Evolutionary conservation across 2,888 invertebrate genomes (phyloP).

Genomic region (Cosmopolites sordidus): DNA sequence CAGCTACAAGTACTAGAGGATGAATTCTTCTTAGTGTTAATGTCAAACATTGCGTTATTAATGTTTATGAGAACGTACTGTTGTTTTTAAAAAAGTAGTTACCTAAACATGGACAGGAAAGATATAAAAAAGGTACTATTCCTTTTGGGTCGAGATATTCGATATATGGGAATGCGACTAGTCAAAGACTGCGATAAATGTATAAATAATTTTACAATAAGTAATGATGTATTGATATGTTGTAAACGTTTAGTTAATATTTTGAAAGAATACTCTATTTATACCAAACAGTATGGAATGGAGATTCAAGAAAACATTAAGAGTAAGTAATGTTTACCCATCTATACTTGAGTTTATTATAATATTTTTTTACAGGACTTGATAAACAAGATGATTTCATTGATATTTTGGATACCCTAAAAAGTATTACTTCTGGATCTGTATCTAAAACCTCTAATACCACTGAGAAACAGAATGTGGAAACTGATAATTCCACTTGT

Average conservation of each 20-base stretch:
- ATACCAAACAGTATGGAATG: not conserved
- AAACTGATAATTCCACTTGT: too few relatives aligned
- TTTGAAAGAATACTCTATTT: constrained; percentile 2
- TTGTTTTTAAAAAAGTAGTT: too few relatives aligned
- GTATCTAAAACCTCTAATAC: too few relatives aligned
- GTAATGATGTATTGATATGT: not conserved
- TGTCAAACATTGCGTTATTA: too few relatives aligned
- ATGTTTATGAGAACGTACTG: too few relatives aligned
- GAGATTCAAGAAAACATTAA: constrained; percentile 3
- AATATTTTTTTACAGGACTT: constrained; percentile 2
- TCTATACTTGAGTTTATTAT: not conserved
- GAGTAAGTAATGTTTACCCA: too few relatives aligned
- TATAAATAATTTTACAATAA: not conserved
- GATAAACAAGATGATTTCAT: constrained; percentile 2
- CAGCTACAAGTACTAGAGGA: too few relatives aligned
- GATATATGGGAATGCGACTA: constrained; percentile 6
- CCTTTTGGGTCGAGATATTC: constrained; percentile 5
- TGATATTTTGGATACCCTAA: not conserved
- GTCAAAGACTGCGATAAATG: not conserved
- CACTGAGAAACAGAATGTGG: too few relatives aligned
- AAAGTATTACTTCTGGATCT: not conserved
- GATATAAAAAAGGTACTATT: too few relatives aligned
- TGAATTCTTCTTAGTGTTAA: too few relatives aligned
- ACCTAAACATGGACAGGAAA: too few relatives aligned
- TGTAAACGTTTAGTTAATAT: not conserved